These are phyloP conservation scores for Exocentrus adspersus DNA, from an alignment of 2,888 invertebrate species.

Conservation along the genomic window DNA sequence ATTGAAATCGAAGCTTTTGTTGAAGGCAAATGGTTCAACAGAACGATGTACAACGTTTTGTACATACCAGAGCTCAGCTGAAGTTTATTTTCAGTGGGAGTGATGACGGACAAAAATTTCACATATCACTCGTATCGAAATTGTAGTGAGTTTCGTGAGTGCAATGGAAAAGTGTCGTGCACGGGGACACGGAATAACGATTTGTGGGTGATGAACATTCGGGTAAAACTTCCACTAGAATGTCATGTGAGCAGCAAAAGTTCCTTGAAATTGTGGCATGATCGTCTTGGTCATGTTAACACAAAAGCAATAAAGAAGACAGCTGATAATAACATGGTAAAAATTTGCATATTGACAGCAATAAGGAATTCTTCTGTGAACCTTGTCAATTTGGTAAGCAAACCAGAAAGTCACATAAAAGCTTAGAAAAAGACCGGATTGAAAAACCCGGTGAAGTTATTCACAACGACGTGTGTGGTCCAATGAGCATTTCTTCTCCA, in stretches of 20 bases:
- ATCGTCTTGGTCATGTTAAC: not conserved
- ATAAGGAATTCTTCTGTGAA: constrained; percentile 45
- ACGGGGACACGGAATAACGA: constrained; percentile 20
- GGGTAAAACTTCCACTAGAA: not conserved
- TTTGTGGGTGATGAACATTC: not conserved
- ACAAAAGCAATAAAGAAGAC: not conserved
- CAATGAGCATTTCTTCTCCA: constrained; percentile 52
- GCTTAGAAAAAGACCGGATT: constrained; percentile 45
- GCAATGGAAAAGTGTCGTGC: constrained; percentile 40
- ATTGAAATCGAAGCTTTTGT: not conserved
- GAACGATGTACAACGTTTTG: constrained; percentile 19
- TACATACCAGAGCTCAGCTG: constrained; percentile 24
- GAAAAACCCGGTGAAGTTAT: constrained; percentile 54
- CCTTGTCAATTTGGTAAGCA: constrained; percentile 57
- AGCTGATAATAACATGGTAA: not conserved
- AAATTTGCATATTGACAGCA: not conserved
- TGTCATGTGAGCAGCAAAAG: not conserved
- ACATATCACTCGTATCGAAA: too few species aligned
- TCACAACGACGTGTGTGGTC: constrained; percentile 55
- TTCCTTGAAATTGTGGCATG: constrained; percentile 2
- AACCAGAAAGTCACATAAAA: constrained; percentile 54
- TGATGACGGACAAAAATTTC: constrained; percentile 40
- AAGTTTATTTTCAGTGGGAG: constrained; percentile 46
- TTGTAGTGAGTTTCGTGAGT: not conserved
- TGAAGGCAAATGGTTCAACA: not conserved